phyloP scores from a whole-genome alignment of 2,113 vertebrate genomes.

The Haliaeetus leucogaster region DNA sequence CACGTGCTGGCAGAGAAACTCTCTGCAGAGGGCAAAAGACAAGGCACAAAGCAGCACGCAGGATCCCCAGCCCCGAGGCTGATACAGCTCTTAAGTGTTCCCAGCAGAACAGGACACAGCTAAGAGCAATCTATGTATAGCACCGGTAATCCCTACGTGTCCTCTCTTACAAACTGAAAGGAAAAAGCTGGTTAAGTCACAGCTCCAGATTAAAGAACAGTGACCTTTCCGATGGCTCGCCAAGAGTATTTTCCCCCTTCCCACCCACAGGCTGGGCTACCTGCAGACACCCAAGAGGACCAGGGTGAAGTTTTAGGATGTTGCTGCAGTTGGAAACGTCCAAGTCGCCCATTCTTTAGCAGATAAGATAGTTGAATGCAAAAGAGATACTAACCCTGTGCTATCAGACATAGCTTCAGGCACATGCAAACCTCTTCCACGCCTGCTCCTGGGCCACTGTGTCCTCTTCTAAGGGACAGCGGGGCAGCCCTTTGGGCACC shows the following conservation, averaged over 20 bases:
- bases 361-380: background rate
- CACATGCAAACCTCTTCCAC: background rate
- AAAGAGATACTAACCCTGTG: background rate
- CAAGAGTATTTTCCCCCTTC: background rate
- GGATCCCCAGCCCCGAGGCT: fast-evolving
- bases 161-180: background rate
- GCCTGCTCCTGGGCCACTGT: background rate
- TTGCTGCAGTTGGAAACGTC: background rate
- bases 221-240: background rate
- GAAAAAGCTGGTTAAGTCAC: slow-evolving; percentile 22
- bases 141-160: background rate
- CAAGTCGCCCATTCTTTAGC: background rate
- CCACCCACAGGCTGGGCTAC: background rate
- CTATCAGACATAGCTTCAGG: background rate
- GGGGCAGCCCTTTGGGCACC: background rate
- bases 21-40: background rate
- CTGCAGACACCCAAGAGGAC: background rate
- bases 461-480: background rate
- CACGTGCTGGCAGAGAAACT: background rate
- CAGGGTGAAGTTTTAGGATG: background rate
- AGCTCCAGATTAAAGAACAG: background rate
- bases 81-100: background rate
- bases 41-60: background rate
- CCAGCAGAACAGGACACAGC: background rate
- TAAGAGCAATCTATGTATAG: slow-evolving; percentile 46